phyloP scores from a whole-genome alignment of 2,888 invertebrate species.

The Poecilus cupreus region DNA sequence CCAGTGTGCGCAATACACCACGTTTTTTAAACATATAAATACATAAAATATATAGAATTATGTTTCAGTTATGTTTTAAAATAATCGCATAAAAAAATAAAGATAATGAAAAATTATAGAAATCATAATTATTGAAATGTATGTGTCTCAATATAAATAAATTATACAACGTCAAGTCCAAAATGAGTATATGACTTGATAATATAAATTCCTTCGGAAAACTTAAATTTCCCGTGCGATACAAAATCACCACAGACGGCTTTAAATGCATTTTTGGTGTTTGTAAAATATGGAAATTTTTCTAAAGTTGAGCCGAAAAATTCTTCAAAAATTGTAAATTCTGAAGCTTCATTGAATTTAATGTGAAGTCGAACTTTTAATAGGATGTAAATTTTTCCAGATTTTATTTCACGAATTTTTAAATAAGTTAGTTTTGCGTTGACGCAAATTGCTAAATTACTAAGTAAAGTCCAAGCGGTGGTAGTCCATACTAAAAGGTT shows the following conservation, averaged over 20 bases:
- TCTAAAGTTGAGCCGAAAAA: slow-evolving; percentile 87
- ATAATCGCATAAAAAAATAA: too few relatives aligned
- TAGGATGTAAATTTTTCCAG: slow-evolving; percentile 84
- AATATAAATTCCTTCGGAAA: too few relatives aligned
- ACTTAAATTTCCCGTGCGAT: too few relatives aligned
- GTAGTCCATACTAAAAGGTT: slow-evolving; percentile 96
- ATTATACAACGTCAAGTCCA: too few relatives aligned
- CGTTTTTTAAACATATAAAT: too few relatives aligned
- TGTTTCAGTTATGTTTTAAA: too few relatives aligned
- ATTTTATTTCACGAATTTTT: slow-evolving; percentile 83
- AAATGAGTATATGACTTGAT: too few relatives aligned
- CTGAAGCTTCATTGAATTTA: slow-evolving; percentile 81
- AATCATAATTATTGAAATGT: too few relatives aligned
- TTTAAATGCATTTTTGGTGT: slow-evolving; percentile 80
- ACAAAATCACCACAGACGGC: slow-evolving; percentile 94
- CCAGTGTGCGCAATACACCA: too few relatives aligned
- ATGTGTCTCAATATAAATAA: too few relatives aligned
- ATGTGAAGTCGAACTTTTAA: slow-evolving; percentile 88
- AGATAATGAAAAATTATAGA: too few relatives aligned
- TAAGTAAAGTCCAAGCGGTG: slow-evolving; percentile 99
- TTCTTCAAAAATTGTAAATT: slow-evolving; percentile 86
- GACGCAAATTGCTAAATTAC: slow-evolving; percentile 96
- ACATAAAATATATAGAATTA: too few relatives aligned
- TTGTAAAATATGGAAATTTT: slow-evolving; percentile 87
- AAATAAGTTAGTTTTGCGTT: slow-evolving; percentile 91